These are phyloP conservation scores for Cherax destructor DNA, from an alignment of 1,140 invertebrate genomes.

Conservation along the genomic window DNA sequence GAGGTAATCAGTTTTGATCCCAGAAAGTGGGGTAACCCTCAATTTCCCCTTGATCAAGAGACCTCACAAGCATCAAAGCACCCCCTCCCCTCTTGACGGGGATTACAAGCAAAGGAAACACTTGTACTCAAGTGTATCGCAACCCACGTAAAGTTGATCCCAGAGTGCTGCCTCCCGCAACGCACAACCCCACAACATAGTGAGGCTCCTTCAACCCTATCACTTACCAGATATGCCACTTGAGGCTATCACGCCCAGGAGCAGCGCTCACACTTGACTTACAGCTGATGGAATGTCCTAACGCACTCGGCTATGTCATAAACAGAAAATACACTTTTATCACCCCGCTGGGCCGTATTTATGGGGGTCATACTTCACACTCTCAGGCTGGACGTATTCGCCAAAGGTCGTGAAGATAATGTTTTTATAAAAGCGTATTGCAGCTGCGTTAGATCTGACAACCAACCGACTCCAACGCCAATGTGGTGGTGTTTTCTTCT, in stretches of 20 bases:
- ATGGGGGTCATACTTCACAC: neutral
- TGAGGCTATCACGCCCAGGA: neutral
- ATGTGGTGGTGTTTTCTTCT: no score
- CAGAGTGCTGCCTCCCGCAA: neutral
- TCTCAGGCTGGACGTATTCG: neutral
- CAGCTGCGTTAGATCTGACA: neutral
- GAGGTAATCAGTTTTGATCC: no score
- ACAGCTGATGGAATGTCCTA: neutral
- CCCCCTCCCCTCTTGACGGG: no score
- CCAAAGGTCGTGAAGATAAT: neutral
- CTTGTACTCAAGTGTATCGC: no score
- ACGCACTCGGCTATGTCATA: neutral
- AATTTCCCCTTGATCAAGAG: no score
- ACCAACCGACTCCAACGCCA: no score
- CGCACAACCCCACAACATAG: neutral
- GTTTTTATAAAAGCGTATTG: neutral
- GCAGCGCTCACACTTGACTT: neutral
- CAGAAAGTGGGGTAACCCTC: no score
- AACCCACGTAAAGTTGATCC: no score
- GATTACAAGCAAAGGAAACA: no score
- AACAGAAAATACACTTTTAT: conserved; percentile 1
- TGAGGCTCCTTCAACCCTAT: neutral
- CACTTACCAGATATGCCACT: neutral
- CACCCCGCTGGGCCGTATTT: neutral
- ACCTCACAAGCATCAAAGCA: no score